phyloP scores from a whole-genome alignment of 53 echinoderm and acorn worm species.

The Antedon mediterranea region DNA sequence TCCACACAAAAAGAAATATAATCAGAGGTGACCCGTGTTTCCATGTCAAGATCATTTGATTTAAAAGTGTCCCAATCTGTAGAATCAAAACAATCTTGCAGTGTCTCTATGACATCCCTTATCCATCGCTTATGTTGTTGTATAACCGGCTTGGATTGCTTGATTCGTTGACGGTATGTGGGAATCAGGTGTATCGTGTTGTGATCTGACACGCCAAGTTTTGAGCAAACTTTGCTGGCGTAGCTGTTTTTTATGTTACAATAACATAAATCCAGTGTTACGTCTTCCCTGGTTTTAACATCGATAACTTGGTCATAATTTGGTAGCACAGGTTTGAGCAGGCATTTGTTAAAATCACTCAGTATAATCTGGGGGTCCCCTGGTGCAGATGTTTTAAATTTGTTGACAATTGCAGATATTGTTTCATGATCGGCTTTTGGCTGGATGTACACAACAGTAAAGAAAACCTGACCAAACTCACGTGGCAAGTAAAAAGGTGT shows the following conservation, averaged over 20 bases:
- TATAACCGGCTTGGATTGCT: not conserved
- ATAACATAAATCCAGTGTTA: not conserved
- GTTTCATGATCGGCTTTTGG: slow-evolving; percentile 6
- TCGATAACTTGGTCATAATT: not conserved
- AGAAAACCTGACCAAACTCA: slow-evolving; percentile 30
- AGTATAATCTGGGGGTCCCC: slow-evolving; percentile 24
- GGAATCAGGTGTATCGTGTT: not conserved
- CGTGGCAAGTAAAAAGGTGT: slow-evolving; percentile 29
- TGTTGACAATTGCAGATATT: slow-evolving; percentile 2
- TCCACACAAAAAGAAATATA: not conserved
- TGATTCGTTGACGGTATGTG: not conserved
- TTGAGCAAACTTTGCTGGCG: not conserved
- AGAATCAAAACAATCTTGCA: not conserved
- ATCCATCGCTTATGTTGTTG: not conserved
- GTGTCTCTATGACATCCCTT: not conserved
- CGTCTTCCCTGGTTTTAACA: not conserved
- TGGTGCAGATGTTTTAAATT: slow-evolving; percentile 2
- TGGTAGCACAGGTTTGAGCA: not conserved
- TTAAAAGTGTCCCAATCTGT: not conserved
- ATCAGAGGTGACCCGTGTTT: not conserved
- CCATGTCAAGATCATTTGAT: not conserved
- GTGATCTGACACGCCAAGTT: not conserved
- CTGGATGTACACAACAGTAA: slow-evolving; percentile 23
- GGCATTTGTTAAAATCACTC: slow-evolving; percentile 38
- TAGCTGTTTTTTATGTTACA: not conserved